Percentiles rank a stretch among this genome's conserved stretches.
phyloP scores from a whole-genome alignment of 2,113 vertebrate genomes.

The Oryzias celebensis region DNA sequence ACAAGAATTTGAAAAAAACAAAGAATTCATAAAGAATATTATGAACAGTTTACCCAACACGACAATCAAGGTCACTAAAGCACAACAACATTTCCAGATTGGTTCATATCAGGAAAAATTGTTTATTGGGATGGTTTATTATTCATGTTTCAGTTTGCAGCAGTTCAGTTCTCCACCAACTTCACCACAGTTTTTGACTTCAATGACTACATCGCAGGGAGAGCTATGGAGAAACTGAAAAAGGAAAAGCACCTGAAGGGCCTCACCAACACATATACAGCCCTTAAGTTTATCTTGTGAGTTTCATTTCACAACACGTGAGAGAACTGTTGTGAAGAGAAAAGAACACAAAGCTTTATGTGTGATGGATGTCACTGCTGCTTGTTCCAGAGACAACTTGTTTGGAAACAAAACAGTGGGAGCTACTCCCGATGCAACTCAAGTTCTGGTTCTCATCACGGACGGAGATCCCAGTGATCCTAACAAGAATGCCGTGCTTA shows the following conservation, averaged over 20 bases:
- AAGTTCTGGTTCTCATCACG: constrained; percentile 83
- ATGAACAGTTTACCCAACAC: constrained; percentile 72
- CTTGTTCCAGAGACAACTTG: constrained; percentile 31
- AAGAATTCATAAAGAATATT: constrained; percentile 77
- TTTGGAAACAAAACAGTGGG: constrained; percentile 60
- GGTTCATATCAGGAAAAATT: background rate
- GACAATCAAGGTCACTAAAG: constrained; percentile 75
- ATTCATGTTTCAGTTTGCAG: constrained; percentile 77
- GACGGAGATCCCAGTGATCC: constrained; percentile 70
- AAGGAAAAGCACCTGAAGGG: constrained; percentile 1
- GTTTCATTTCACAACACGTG: constrained; percentile 44
- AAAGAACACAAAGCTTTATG: background rate
- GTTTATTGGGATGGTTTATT: background rate
- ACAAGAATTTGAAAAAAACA: constrained; percentile 67
- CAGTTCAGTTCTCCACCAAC: constrained; percentile 70
- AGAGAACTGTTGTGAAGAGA: too few relatives aligned
- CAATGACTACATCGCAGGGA: constrained; percentile 53
- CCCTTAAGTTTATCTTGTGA: constrained; percentile 75
- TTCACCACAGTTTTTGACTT: constrained; percentile 75
- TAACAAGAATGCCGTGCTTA: accelerated
- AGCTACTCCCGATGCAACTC: constrained; percentile 69
- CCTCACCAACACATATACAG: constrained; percentile 76
- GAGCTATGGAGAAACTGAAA: constrained; percentile 37
- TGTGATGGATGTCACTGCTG: background rate
- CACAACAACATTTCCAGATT: background rate